Evolutionary conservation across 1,140 invertebrate species (phyloP).

Genomic region (Lycorma delicatula): DNA sequence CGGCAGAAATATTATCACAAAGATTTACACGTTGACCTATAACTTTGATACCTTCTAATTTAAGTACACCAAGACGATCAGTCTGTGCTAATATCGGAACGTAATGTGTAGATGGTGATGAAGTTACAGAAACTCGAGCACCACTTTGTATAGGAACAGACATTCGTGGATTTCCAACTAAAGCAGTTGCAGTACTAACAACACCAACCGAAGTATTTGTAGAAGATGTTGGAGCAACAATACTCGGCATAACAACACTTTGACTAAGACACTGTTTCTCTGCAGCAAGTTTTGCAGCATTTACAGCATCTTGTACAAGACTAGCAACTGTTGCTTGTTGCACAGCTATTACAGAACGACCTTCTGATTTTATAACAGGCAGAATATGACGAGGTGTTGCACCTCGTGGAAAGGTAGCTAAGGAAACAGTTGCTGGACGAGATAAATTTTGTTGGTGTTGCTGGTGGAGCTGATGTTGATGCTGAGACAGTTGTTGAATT

Average conservation of each 20-base stretch:
- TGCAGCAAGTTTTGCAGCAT: constrained; percentile 24
- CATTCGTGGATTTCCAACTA: constrained; percentile 9
- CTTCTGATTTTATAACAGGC: constrained; percentile 10
- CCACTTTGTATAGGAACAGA: constrained; percentile 9
- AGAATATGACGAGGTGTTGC: constrained; percentile 5
- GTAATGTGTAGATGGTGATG: constrained; percentile 10
- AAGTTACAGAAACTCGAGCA: background rate
- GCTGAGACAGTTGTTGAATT: no score
- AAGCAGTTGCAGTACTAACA: constrained; percentile 10
- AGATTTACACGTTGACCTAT: background rate
- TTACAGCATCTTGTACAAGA: constrained; percentile 32
- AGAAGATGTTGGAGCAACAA: constrained; percentile 10
- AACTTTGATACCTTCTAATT: constrained; percentile 17
- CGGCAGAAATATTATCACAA: background rate
- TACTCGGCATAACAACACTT: constrained; percentile 9
- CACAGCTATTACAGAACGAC: constrained; percentile 13
- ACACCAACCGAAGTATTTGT: constrained; percentile 5
- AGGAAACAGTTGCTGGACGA: constrained; percentile 34
- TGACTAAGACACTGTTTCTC: constrained; percentile 18
- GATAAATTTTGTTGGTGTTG: constrained; percentile 49
- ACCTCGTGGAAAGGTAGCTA: constrained; percentile 18
- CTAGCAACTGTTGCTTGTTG: constrained; percentile 27
- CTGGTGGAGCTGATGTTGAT: constrained; percentile 50
- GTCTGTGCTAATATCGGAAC: constrained; percentile 16
- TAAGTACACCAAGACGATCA: constrained; percentile 11